Conservation (phyloP, 2,888 invertebrate species). For the Mactromeris polynyma region DNA sequence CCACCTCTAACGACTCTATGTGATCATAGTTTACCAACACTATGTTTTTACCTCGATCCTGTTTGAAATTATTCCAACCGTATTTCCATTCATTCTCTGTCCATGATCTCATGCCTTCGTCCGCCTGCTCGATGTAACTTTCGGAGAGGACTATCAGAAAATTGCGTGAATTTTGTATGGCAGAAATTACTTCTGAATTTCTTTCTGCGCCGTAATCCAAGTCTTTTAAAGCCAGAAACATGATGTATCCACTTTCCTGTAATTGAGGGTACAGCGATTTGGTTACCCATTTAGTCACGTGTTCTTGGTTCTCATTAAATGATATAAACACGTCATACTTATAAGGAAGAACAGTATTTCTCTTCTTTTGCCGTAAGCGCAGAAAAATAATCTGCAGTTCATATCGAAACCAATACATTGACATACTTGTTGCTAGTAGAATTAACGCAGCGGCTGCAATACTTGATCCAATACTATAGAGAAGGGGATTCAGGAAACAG, state of each 20-base stretch:
- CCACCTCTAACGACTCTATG: conserved; percentile 35
- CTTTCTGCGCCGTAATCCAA: conserved; percentile 36
- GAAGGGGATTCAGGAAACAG: background rate
- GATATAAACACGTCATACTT: conserved; percentile 45
- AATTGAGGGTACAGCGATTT: conserved; percentile 31
- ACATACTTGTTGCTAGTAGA: conserved; percentile 8
- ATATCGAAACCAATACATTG: conserved; percentile 25
- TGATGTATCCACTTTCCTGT: conserved; percentile 28
- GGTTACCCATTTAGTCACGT: conserved; percentile 47
- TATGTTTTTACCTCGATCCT: conserved; percentile 40
- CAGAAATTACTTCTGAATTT: conserved; percentile 29
- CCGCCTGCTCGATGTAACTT: conserved; percentile 28
- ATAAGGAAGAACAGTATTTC: background rate
- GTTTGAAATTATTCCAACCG: too few species aligned
- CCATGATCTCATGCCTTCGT: conserved; percentile 23
- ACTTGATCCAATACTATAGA: background rate
- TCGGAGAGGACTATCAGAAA: conserved; percentile 51
- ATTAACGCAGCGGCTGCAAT: background rate
- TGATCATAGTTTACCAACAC: conserved; percentile 55
- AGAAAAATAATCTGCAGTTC: conserved; percentile 39
- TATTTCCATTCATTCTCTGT: too few species aligned
- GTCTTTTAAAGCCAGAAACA: conserved; percentile 43
- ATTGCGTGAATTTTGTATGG: conserved; percentile 27
- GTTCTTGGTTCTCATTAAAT: conserved; percentile 51
- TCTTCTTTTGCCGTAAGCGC: conserved; percentile 7